Base-by-base conservation (phyloP, 2,888 invertebrate genomes). In the Anoplius nigerrimus region DNA sequence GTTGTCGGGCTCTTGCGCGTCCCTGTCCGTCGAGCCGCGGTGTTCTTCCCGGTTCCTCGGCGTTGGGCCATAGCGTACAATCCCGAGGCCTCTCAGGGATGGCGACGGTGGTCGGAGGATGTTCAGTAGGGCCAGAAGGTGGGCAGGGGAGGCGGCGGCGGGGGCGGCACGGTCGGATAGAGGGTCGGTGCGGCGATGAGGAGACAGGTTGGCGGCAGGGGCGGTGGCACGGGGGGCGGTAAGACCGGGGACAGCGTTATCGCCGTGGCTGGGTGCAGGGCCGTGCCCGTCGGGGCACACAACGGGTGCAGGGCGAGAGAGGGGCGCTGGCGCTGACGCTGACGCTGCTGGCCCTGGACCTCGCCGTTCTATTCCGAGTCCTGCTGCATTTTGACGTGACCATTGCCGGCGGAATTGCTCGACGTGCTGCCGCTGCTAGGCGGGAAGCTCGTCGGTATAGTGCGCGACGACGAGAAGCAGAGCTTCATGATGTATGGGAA, bases 401-500 rank as follows among this genome's bases (percentile, higher is more conserved):
- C 88, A 81, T 88, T 88, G 82, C 88, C 88, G 78, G 87, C 84
- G 72, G 88, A 84, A 80, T 85, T 83, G 76, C 83, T 82, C 62
- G 84, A 78, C 66, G 80, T 76, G 72, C 79, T 83, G 69, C 80
- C 82, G 63, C 84, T 84, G 80, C 82, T 84, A 5, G 88, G 83
- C 34, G 88, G 88, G 83, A 89, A 88, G 73, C 84, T 88, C 69
- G 86, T 82, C 20, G 88, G 88, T 82, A 93, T 91, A 88, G 92
- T 89, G 89, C 94, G 90, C 72, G 94, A 93, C 70, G 97, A 97
- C 20, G 98, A 98, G 92, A 98, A 99, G 89, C 98, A 98, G 82
- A 99, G 91, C 91, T 99, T 99, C 95, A 99, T 96, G 86, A 98
- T 96, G 92, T 98, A 99, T 80, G 99, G 99, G 90, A 97, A 97